Evolutionary conservation across 2,113 vertebrate genomes (phyloP).

Genomic region (Campylorhamphus procurvoides): DNA sequence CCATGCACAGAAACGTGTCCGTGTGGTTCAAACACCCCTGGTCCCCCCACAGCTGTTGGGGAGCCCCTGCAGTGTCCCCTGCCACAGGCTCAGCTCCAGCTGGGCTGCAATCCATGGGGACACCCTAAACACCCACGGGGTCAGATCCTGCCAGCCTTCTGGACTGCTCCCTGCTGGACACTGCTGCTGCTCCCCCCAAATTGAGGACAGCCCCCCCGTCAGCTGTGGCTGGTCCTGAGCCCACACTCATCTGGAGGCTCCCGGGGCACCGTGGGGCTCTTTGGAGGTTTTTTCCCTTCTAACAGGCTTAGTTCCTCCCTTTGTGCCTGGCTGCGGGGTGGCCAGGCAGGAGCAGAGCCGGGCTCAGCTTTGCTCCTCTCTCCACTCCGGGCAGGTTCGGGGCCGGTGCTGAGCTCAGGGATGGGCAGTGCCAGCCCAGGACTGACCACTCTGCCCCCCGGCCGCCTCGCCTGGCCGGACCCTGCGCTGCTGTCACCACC

Average conservation of each 20-base stretch:
- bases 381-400: constrained; percentile 36
- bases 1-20: rapidly evolving
- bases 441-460: constrained; percentile 57
- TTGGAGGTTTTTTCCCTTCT: constrained; percentile 13
- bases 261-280: neutral
- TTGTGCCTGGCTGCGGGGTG: constrained; percentile 25
- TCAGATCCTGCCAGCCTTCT: neutral
- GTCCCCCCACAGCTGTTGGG: rapidly evolving
- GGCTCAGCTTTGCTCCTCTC: constrained; percentile 3
- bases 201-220: neutral
- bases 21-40: rapidly evolving
- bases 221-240: neutral
- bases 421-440: constrained; percentile 85
- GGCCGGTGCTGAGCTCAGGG: neutral
- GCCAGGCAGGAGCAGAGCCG: neutral
- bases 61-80: neutral
- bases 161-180: neutral
- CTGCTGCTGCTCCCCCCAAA: neutral
- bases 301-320: constrained; percentile 72
- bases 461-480: constrained; percentile 71
- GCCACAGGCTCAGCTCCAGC: neutral
- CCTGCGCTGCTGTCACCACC: constrained; percentile 16
- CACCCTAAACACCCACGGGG: rapidly evolving
- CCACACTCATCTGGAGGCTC: neutral
- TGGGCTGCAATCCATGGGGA: rapidly evolving